These are phyloP conservation scores for Chaetodon trifasciatus DNA, from an alignment of 2,797 vertebrate species.

Conservation along the genomic window DNA sequence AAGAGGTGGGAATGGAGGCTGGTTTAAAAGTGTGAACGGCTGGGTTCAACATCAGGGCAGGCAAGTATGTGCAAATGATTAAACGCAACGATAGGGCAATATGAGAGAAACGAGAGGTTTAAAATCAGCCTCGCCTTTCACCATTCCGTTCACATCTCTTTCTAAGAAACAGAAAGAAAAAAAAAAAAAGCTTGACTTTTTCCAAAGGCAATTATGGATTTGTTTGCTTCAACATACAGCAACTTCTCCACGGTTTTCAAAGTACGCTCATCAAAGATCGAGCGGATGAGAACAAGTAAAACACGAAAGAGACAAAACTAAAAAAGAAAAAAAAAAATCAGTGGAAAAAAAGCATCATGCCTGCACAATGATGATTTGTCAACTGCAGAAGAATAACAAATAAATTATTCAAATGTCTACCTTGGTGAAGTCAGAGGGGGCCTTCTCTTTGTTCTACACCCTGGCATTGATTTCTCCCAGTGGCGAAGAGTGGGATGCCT, in stretches of 20 bases:
- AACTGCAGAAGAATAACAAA: conserved; percentile 55
- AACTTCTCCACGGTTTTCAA: conserved; percentile 26
- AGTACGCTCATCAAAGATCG: neutral
- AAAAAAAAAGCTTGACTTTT: neutral
- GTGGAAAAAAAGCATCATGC: conserved; percentile 2
- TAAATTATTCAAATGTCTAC: conserved; percentile 78
- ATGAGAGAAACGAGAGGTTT: neutral
- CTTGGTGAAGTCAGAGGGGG: conserved; percentile 53
- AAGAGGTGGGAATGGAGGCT: conserved; percentile 4
- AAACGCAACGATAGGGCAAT: neutral
- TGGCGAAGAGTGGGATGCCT: conserved; percentile 62
- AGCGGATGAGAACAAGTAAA: neutral
- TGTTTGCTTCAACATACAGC: conserved; percentile 1
- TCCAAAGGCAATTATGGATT: conserved; percentile 27
- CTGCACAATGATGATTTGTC: conserved; percentile 55
- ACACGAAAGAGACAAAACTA: conserved; percentile 9
- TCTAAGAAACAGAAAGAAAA: neutral
- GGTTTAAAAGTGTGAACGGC: conserved; percentile 19
- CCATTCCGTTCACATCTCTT: neutral
- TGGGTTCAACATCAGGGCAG: conserved; percentile 23
- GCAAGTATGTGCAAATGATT: conserved; percentile 15
- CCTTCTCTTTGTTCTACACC: conserved; percentile 70
- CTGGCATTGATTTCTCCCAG: conserved; percentile 77
- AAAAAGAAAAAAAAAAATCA: conserved; percentile 3
- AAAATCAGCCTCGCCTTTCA: neutral